Evolutionary conservation across 2,797 vertebrate genomes (phyloP).

Genomic region (Lagocephalus sceleratus): DNA sequence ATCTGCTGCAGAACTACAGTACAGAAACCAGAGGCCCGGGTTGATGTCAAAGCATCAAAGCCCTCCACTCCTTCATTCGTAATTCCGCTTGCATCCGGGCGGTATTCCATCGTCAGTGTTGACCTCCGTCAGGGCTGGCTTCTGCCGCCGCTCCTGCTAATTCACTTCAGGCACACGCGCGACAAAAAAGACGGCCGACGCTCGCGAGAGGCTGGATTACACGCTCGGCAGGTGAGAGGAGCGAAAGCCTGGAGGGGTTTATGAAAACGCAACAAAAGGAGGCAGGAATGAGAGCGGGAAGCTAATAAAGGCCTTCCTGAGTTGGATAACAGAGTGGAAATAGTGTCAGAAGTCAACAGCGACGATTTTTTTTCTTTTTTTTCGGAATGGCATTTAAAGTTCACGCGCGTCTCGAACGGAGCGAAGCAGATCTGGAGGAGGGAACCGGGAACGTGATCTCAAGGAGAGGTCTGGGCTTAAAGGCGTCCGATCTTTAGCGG

Average conservation of each 20-base stretch:
- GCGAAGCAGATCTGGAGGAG: no score
- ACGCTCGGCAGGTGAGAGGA: conserved; percentile 22
- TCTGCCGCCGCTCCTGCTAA: conserved; percentile 27
- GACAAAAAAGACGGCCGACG: conserved; percentile 19
- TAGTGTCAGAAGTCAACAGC: conserved; percentile 40
- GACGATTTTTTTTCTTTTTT: conserved; percentile 16
- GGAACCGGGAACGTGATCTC: no score
- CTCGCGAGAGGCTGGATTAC: conserved; percentile 24
- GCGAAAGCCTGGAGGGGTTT: conserved; percentile 17
- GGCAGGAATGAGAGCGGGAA: conserved; percentile 16
- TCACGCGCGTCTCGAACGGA: conserved; percentile 5
- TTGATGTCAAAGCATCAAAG: conserved; percentile 36
- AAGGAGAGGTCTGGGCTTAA: no score
- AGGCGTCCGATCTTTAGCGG: neutral
- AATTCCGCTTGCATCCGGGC: conserved; percentile 48
- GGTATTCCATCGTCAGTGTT: conserved; percentile 55
- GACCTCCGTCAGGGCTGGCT: conserved; percentile 23
- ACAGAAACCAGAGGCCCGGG: conserved; percentile 36
- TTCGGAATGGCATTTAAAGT: conserved; percentile 28
- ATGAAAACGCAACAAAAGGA: conserved; percentile 23
- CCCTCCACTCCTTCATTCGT: conserved; percentile 31
- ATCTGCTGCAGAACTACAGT: conserved; percentile 13
- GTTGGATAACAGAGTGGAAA: conserved; percentile 33
- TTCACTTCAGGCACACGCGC: conserved; percentile 36
- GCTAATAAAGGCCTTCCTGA: conserved; percentile 28